These are phyloP conservation scores for Tribolium freemani DNA, from an alignment of 2,888 invertebrate genomes.

Conservation along the genomic window DNA sequence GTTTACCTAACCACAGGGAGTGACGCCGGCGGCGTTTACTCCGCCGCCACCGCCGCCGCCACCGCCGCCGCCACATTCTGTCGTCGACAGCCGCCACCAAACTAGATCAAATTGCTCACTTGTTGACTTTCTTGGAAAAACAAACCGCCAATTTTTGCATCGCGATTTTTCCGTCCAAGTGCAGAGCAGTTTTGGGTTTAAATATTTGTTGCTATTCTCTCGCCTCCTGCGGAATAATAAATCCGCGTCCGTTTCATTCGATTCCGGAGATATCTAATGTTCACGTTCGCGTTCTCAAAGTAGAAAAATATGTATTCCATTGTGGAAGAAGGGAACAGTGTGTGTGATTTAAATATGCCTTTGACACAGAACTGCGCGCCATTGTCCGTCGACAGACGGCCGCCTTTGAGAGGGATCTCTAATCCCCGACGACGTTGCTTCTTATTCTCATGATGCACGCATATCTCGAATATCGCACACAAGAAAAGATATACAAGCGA, in stretches of 20 bases:
- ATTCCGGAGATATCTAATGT: slow-evolving; percentile 43
- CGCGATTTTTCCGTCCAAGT: neutral
- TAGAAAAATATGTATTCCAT: slow-evolving; percentile 64
- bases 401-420: slow-evolving; percentile 44
- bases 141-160: slow-evolving; percentile 12
- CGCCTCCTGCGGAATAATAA: neutral
- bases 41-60: slow-evolving; percentile 33
- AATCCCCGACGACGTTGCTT: slow-evolving; percentile 46
- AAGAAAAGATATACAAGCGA: slow-evolving; percentile 24
- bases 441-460: slow-evolving; percentile 49
- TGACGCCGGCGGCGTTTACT: slow-evolving; percentile 47
- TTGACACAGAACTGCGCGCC: slow-evolving; percentile 52
- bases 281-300: slow-evolving; percentile 53
- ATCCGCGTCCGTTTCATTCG: slow-evolving; percentile 10
- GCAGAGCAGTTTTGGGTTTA: no score
- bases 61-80: slow-evolving; percentile 23
- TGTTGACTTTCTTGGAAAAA: slow-evolving; percentile 34
- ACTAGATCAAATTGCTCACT: slow-evolving; percentile 37
- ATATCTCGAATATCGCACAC: slow-evolving; percentile 41
- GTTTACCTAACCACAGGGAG: slow-evolving; percentile 62
- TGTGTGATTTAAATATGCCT: slow-evolving; percentile 61
- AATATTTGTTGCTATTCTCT: no score
- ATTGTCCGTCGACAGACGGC: slow-evolving; percentile 50
- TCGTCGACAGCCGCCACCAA: slow-evolving; percentile 11
- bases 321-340: slow-evolving; percentile 52